Evolutionary conservation across 2,113 vertebrate species (phyloP), one percentile per base, ranked within the genome.

Genomic region (Shinisaurus crocodilurus): DNA sequence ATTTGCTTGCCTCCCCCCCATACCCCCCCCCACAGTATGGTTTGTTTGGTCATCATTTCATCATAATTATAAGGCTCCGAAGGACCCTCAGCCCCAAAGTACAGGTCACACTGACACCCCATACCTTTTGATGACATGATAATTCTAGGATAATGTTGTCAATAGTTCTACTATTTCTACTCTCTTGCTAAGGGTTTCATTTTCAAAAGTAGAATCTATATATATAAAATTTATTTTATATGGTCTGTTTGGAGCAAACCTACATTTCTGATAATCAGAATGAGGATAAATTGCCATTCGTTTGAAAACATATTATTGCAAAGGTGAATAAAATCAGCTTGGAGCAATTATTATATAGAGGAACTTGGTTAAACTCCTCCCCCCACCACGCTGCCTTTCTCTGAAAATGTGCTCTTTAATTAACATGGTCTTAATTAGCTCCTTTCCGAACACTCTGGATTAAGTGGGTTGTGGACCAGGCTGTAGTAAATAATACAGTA

Each of bases 21-120:
- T n/a, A 57, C 77, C 50, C 67, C 75, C 75, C 23, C 20, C 83
- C 1, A 8, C 18, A 65, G 57, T 60, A 76, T 91, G 94, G 94
- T 2, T 93, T 94, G 37, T 50, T 93, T 3, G 3, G 75, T 91
- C 93, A 86, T 91, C 20, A 85, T 93, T 92, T 72, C 81, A 91
- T 1, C 23, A 10, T 90, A 88, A 84, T 94, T 93, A 92, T 80
- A 89, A 86, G 5, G 0, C 81, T 74, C 75, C 10, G 27, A 37
- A 16, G 37, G 89, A 29, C 77, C 76, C 72, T 83, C 5, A 0
- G 90, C 43, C 91, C 89, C 91, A 89, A 87, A 63, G 89, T 85
- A 40, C 45, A 74, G 2, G 5, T 3, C 34, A 7, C 91, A 80
- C n/a, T 84, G 88, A 25, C 92, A 76, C 9, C 84, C 9, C 45